Evolutionary conservation across 2,888 invertebrate species (phyloP).

Genomic region (Horisme vitalbata): DNA sequence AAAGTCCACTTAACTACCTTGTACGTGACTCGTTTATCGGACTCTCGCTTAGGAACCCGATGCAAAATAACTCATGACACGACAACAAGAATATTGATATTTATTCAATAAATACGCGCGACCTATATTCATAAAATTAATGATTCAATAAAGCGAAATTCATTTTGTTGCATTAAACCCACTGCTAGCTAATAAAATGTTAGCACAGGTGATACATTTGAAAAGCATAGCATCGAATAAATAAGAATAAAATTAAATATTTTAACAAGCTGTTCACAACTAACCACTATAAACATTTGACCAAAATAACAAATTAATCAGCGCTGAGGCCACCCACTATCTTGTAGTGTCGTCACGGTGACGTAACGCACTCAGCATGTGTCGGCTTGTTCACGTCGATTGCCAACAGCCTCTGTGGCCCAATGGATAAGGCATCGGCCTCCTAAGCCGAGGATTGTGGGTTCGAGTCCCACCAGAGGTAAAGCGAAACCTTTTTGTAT

Average conservation of each 20-base stretch:
- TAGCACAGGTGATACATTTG: too few species aligned
- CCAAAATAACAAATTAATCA: conserved; percentile 37
- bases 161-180: too few species aligned
- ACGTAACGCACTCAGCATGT: conserved; percentile 55
- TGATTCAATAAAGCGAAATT: too few species aligned
- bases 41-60: too few species aligned
- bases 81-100: too few species aligned
- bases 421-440: conserved; percentile 93
- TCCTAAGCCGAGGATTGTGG: conserved; percentile 93
- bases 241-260: conserved; percentile 4
- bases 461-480: conserved; percentile 95
- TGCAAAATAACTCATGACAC: too few species aligned
- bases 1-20: too few species aligned
- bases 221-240: too few species aligned
- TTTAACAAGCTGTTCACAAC: conserved; percentile 8
- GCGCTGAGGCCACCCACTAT: conserved; percentile 50
- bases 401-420: conserved; percentile 93
- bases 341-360: conserved; percentile 45
- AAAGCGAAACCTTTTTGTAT: conserved; percentile 60
- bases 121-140: too few species aligned
- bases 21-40: too few species aligned
- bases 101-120: too few species aligned
- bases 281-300: conserved; percentile 28
- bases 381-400: conserved; percentile 89
- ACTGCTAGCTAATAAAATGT: too few species aligned